Evolutionary conservation across 1,140 invertebrate species (phyloP).

Genomic region (Galleria mellonella): DNA sequence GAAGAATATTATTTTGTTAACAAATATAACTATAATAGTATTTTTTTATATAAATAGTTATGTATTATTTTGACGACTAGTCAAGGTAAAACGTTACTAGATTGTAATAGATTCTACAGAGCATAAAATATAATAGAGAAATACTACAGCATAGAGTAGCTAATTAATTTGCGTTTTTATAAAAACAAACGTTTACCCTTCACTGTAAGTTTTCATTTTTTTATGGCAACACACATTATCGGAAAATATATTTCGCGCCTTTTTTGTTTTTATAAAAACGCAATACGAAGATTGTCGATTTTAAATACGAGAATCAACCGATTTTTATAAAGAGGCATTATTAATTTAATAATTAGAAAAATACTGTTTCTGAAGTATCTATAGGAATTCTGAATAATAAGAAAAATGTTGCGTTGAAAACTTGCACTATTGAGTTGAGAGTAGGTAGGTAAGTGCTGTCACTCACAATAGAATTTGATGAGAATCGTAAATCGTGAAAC

Average conservation of each 20-base stretch:
- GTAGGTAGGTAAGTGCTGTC: constrained; percentile 17
- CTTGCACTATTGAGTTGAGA: constrained; percentile 11
- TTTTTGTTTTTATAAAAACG: constrained; percentile 30
- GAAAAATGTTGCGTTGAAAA: constrained; percentile 43
- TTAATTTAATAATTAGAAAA: constrained; percentile 45
- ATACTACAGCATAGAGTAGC: constrained; percentile 43
- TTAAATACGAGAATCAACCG: constrained; percentile 13
- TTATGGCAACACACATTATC: constrained; percentile 20
- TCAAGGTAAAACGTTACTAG: constrained; percentile 45
- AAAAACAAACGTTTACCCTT: constrained; percentile 21
- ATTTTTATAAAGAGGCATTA: constrained; percentile 24
- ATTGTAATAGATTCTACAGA: constrained; percentile 47
- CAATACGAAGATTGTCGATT: constrained; percentile 12
- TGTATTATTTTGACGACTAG: constrained; percentile 44
- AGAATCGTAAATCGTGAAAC: too few relatives aligned
- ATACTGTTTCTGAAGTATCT: constrained; percentile 46
- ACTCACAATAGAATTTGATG: constrained; percentile 1
- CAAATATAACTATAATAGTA: constrained; percentile 50
- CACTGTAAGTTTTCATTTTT: constrained; percentile 10
- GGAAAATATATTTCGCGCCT: constrained; percentile 23
- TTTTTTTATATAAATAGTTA: constrained; percentile 38
- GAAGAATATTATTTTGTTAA: constrained; percentile 69
- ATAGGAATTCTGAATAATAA: constrained; percentile 14
- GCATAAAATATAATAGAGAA: constrained; percentile 44
- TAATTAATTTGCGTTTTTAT: constrained; percentile 33